phyloP scores from a whole-genome alignment of 1,140 invertebrate species.

The Micrasema minimum region DNA sequence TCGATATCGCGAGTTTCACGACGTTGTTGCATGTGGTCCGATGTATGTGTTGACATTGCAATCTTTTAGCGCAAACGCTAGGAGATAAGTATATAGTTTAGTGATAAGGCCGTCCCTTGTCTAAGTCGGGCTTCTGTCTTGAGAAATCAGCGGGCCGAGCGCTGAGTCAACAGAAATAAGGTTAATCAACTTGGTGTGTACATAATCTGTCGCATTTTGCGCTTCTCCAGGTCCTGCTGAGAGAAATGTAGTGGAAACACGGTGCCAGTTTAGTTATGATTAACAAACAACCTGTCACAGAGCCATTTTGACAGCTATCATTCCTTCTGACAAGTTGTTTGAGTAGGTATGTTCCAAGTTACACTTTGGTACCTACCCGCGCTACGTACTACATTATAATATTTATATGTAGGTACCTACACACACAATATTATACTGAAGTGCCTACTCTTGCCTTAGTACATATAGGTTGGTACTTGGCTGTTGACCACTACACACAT shows the following conservation, averaged over 20 bases:
- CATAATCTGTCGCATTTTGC: not conserved
- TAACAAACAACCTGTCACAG: not conserved
- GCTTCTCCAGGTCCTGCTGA: no score
- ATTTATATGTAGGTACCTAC: no score
- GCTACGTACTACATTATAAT: no score
- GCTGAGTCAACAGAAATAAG: slow-evolving; percentile 32
- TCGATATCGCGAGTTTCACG: slow-evolving; percentile 9
- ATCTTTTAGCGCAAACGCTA: slow-evolving; percentile 14
- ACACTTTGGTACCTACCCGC: no score
- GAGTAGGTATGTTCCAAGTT: no score
- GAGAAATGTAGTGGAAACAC: not conserved
- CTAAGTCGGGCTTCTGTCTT: slow-evolving; percentile 3
- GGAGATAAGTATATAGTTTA: slow-evolving; percentile 29
- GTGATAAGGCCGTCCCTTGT: slow-evolving; percentile 18
- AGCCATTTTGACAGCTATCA: not conserved
- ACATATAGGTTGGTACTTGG: no score
- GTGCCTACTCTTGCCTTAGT: no score
- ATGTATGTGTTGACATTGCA: slow-evolving; percentile 31
- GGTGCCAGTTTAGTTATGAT: not conserved
- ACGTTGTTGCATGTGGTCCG: slow-evolving; percentile 16
- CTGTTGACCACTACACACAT: no score
- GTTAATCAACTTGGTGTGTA: slow-evolving; percentile 26
- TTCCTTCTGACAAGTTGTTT: not conserved
- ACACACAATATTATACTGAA: no score
- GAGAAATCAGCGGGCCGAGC: not conserved